phyloP scores from a whole-genome alignment of 1,140 invertebrate genomes.

The Telenomus remus region DNA sequence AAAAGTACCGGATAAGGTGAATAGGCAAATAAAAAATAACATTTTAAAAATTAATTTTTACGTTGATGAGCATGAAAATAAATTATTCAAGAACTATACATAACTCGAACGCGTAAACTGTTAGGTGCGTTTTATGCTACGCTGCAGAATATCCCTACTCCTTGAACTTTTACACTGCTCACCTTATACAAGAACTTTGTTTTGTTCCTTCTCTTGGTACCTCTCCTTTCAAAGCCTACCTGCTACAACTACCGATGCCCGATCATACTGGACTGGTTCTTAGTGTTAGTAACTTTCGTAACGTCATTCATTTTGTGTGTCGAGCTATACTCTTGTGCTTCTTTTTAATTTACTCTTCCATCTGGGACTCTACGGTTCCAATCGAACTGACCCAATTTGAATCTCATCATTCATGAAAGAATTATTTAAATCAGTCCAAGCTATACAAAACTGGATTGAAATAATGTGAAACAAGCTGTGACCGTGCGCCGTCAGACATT shows the following conservation, averaged over 20 bases:
- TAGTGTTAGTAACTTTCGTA: slow-evolving; percentile 53
- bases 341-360: slow-evolving; percentile 16
- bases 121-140: slow-evolving; percentile 14
- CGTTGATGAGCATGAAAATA: too few species aligned
- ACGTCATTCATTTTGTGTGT: slow-evolving; percentile 36
- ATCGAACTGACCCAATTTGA: neutral
- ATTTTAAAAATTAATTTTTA: too few species aligned
- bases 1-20: too few species aligned
- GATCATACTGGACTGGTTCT: slow-evolving; percentile 31
- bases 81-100: too few species aligned
- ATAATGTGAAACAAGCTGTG: too few species aligned
- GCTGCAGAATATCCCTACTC: slow-evolving; percentile 13
- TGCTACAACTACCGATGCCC: slow-evolving; percentile 54
- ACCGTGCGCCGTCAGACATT: too few species aligned
- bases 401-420: neutral
- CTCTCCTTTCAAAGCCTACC: slow-evolving; percentile 43
- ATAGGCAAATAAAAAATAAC: too few species aligned
- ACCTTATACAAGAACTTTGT: slow-evolving; percentile 47
- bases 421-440: too few species aligned
- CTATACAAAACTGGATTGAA: too few species aligned
- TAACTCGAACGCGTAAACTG: slow-evolving; percentile 2
- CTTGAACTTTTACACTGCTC: slow-evolving; percentile 39
- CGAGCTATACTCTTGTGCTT: slow-evolving; percentile 8
- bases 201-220: slow-evolving; percentile 23
- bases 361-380: neutral